Conservation (phyloP, 1,140 invertebrate genomes). For the Drosophila novamexicana region DNA sequence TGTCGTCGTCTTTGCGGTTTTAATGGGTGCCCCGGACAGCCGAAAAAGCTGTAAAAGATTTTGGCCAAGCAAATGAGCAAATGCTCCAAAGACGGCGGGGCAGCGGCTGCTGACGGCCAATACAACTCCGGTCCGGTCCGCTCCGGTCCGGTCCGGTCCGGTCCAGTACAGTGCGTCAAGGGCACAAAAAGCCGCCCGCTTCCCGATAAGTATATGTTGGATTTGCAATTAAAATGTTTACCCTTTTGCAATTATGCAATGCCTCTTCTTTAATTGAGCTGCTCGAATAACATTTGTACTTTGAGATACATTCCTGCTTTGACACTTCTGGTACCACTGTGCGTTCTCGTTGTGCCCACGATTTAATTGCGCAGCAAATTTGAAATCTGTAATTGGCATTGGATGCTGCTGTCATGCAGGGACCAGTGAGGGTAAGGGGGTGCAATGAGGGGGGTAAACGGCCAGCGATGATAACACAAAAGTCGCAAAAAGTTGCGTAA, state of each 20-base stretch:
- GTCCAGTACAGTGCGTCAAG: background rate
- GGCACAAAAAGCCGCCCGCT: too few species aligned
- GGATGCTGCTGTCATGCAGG: slow-evolving; percentile 10
- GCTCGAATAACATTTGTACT: background rate
- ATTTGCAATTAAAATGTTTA: too few species aligned
- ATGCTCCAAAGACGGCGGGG: slow-evolving; percentile 5
- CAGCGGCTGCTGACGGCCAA: slow-evolving; percentile 11
- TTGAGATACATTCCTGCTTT: background rate
- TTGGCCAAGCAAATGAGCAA: slow-evolving; percentile 67
- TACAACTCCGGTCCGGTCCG: background rate
- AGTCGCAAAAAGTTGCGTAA: slow-evolving; percentile 47
- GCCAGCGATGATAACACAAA: slow-evolving; percentile 35
- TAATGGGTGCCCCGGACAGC: slow-evolving; percentile 50
- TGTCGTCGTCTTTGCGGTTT: slow-evolving; percentile 54
- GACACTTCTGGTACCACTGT: slow-evolving; percentile 20
- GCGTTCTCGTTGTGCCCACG: slow-evolving; percentile 21
- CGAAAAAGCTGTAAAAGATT: slow-evolving; percentile 73
- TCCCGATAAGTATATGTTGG: too few species aligned
- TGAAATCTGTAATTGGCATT: slow-evolving; percentile 37
- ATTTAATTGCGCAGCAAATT: slow-evolving; percentile 54
- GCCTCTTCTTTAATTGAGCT: too few species aligned
- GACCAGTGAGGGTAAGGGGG: background rate
- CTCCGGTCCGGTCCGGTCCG: background rate
- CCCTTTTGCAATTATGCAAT: too few species aligned
- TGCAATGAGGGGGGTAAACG: background rate